Base-by-base conservation (phyloP, 2,113 vertebrate genomes). In the Anarrhichthys ocellatus region DNA sequence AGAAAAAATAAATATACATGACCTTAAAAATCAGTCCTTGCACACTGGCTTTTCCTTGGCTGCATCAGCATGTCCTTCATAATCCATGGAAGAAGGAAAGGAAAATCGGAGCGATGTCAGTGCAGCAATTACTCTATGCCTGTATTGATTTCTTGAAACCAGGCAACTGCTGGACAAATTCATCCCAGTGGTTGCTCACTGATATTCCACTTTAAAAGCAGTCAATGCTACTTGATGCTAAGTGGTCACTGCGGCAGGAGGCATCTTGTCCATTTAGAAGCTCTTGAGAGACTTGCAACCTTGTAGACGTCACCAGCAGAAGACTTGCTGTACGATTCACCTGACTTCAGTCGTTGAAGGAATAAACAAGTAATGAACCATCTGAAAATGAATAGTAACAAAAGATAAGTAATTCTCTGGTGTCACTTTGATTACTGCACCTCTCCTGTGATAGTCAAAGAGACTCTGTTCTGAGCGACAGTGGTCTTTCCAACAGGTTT, bases 141-240 rank as follows among this genome's bases (percentile, higher is more conserved):
- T 73, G 73, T 85, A 93, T 94, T 88, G 93, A 94, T 92, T 90
- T 81, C 66, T 73, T 72, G 83, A 90, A 91, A 82, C 85, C 86
- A 84, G 71, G 88, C 89, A 91, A 87, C 89, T 70, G 82, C 32
- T 84, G 52, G 74, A 90, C 62, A 46, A 73, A 86, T 83, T 78
- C 74, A 71, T 85, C 88, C 63, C 61, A 62, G 50, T 56, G 58
- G 74, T 73, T 76, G 81, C 63, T 46, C 72, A 36, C 68, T 78
- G 86, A 40, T 50, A 65, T 83, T 86, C 80, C 85, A 81, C 90
- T 85, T 90, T 81, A 88, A 89, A 87, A 85, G 46, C 84, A 80
- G 90, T 93, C 91, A 29, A 86, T 93, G 86, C 87, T 85, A 85
- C 83, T 92, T 80, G 90, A 91, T 87, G 84, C 83, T 85, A 84